A percentile compares a stretch with the other conserved stretches of the same genome.
These are phyloP conservation scores for Drosophila persimilis DNA, from an alignment of 1,140 invertebrate species.

Conservation along the genomic window DNA sequence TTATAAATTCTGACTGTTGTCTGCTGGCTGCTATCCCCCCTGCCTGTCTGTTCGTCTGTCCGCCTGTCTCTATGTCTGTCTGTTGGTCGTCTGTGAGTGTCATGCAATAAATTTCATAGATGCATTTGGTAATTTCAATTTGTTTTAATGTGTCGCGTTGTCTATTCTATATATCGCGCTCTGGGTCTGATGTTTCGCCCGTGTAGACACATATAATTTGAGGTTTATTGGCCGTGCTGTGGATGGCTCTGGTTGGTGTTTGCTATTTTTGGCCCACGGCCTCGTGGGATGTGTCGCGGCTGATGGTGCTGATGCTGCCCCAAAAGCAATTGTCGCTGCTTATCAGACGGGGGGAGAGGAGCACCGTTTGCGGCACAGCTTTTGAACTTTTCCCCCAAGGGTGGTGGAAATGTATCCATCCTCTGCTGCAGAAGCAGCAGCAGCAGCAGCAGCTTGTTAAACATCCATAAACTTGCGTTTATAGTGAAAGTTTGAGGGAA, in stretches of 20 bases:
- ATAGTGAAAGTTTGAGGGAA: not conserved
- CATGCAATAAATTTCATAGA: constrained; percentile 71
- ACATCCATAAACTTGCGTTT: constrained; percentile 27
- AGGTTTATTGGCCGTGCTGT: constrained; percentile 64
- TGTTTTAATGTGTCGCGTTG: constrained; percentile 66
- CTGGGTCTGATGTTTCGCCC: not conserved
- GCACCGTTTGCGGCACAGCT: constrained; percentile 35
- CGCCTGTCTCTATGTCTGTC: constrained; percentile 22
- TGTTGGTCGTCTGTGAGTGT: constrained; percentile 34
- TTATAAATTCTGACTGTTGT: constrained; percentile 59
- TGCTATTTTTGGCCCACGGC: constrained; percentile 57
- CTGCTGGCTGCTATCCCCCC: constrained; percentile 34
- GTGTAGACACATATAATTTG: constrained; percentile 66
- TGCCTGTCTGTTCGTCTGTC: constrained; percentile 17
- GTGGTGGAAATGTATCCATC: constrained; percentile 32
- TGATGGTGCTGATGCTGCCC: constrained; percentile 3
- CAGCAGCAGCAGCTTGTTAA: constrained; percentile 4
- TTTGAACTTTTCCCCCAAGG: constrained; percentile 60
- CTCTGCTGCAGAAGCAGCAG: not conserved
- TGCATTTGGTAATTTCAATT: constrained; percentile 81
- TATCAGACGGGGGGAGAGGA: constrained; percentile 20
- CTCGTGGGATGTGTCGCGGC: constrained; percentile 47
- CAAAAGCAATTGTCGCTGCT: constrained; percentile 58
- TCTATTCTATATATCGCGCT: constrained; percentile 30
- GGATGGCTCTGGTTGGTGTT: constrained; percentile 7